Percentiles rank a stretch among this genome's conserved stretches.
Conservation (phyloP, 2,888 invertebrate genomes). For the Neelides folsomi region DNA sequence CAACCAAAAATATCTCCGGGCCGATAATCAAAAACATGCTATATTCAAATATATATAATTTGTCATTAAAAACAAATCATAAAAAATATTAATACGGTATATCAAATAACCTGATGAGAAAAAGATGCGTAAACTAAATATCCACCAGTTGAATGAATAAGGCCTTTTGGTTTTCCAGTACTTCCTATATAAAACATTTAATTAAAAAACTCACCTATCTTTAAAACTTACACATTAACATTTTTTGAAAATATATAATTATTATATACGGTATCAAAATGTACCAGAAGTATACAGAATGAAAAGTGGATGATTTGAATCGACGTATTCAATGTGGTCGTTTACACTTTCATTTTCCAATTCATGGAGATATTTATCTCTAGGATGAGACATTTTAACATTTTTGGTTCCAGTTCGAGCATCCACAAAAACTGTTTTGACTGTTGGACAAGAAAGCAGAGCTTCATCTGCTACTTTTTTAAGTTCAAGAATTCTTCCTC, state of each 20-base stretch:
- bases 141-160: conserved; percentile 40
- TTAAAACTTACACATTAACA: too few relatives aligned
- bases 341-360: conserved; percentile 33
- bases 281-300: conserved; percentile 42
- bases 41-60: conserved; percentile 10
- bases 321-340: conserved; percentile 37
- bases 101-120: conserved; percentile 37
- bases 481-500: conserved; percentile 38
- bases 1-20: conserved; percentile 41
- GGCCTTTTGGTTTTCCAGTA: conserved; percentile 43
- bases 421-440: conserved; percentile 39
- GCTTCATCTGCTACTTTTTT: conserved; percentile 41
- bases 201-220: too few relatives aligned
- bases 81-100: background rate
- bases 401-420: conserved; percentile 33
- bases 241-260: too few relatives aligned
- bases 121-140: conserved; percentile 40
- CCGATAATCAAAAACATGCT: conserved; percentile 41
- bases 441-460: conserved; percentile 36
- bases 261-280: too few relatives aligned
- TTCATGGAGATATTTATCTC: conserved; percentile 36
- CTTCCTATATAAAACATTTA: conserved; percentile 33
- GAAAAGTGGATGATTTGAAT: conserved; percentile 42
- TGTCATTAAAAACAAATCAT: background rate
- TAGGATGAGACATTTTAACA: conserved; percentile 16